A percentile compares a stretch with the other conserved stretches of the same genome.
Conservation (phyloP, 2,113 vertebrate genomes). For the Channa argus region DNA sequence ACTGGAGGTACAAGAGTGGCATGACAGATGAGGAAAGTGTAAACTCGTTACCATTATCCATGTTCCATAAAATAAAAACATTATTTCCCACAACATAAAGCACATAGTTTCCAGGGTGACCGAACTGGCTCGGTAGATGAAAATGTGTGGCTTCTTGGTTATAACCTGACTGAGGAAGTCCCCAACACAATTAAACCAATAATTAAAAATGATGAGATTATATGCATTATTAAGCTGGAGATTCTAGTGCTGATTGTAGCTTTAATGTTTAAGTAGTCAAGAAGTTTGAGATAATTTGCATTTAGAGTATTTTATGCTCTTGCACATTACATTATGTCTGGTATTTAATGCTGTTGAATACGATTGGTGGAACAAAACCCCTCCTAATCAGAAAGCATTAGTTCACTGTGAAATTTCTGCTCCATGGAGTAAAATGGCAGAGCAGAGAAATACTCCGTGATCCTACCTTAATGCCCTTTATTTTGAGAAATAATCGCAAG, state of each 20-base stretch:
- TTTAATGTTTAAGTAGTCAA: conserved; percentile 10
- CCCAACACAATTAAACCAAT: conserved; percentile 9
- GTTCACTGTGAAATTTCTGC: conserved; percentile 44
- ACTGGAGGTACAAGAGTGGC: conserved; percentile 30
- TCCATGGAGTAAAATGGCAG: conserved; percentile 50
- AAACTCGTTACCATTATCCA: conserved; percentile 36
- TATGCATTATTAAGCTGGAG: background rate
- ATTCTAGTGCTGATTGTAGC: background rate
- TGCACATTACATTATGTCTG: background rate
- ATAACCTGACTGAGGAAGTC: conserved; percentile 23
- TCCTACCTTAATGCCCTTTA: conserved; percentile 44
- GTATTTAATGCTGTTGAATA: conserved; percentile 15
- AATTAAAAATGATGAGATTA: conserved; percentile 1
- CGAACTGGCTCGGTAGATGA: conserved; percentile 20
- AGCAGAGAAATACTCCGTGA: conserved; percentile 63
- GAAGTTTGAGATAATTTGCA: conserved; percentile 16
- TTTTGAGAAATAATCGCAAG: conserved; percentile 29
- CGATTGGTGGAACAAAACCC: conserved; percentile 39
- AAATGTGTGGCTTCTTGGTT: conserved; percentile 18
- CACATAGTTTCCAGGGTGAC: conserved; percentile 3
- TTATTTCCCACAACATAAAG: conserved; percentile 28
- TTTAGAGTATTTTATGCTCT: conserved; percentile 19
- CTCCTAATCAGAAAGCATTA: conserved; percentile 61
- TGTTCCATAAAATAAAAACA: conserved; percentile 28
- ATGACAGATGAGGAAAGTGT: conserved; percentile 11